Conservation (phyloP, 2,888 invertebrate species). For the Ophioninae sp. region DNA sequence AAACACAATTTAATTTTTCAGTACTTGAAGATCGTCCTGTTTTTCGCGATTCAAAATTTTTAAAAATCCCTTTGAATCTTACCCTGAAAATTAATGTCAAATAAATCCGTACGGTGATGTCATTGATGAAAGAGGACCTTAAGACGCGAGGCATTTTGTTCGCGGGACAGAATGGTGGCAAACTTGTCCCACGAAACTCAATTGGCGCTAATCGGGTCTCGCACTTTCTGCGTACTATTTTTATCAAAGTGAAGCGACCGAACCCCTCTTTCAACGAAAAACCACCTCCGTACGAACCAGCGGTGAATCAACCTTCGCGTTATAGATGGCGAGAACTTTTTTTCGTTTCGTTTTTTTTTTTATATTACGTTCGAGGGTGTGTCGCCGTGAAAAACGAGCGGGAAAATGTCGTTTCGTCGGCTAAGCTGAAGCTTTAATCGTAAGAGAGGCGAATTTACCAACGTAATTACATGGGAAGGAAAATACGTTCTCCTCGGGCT, state of each 20-base stretch:
- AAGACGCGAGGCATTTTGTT: background rate
- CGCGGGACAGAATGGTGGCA: constrained; percentile 30
- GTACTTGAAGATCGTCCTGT: background rate
- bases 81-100: background rate
- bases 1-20: background rate
- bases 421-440: background rate
- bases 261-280: background rate
- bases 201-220: constrained; percentile 68
- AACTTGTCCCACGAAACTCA: constrained; percentile 65
- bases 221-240: background rate
- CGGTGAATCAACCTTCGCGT: background rate
- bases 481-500: constrained; percentile 44
- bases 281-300: background rate
- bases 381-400: constrained; percentile 12
- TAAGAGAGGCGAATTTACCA: constrained; percentile 32
- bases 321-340: constrained; percentile 3
- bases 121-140: background rate
- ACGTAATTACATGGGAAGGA: constrained; percentile 47
- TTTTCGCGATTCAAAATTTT: background rate
- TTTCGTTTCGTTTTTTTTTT: constrained; percentile 7
- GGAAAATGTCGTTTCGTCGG: constrained; percentile 36
- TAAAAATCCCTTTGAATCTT: background rate
- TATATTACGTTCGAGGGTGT: background rate
- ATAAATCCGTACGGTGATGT: background rate
- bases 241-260: constrained; percentile 11